A percentile compares a stretch with the other conserved stretches of the same genome.
phyloP scores from a whole-genome alignment of 2,113 vertebrate genomes.

The Halcyon malimbica region DNA sequence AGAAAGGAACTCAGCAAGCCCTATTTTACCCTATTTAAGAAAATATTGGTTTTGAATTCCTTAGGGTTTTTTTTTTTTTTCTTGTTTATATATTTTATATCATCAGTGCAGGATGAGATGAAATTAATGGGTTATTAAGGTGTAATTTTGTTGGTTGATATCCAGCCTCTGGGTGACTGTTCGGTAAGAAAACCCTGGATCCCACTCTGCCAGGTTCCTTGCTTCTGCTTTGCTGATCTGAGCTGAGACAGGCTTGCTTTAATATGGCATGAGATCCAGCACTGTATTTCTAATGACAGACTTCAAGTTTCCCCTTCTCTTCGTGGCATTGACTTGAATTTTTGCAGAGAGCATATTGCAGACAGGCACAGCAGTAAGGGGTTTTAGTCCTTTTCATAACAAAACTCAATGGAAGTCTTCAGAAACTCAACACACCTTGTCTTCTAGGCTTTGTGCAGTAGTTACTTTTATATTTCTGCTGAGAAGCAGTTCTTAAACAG shows the following conservation, averaged over 20 bases:
- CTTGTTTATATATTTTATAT: neutral
- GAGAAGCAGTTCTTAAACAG: neutral
- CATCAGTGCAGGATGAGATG: neutral
- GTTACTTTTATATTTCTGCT: neutral
- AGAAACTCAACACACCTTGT: neutral
- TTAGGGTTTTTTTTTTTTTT: neutral
- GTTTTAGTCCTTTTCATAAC: neutral
- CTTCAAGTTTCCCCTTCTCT: neutral
- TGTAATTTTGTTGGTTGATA: neutral
- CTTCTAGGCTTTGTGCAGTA: neutral
- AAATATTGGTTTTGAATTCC: neutral
- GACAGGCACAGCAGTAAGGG: neutral
- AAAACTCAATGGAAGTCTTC: neutral
- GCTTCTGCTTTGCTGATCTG: neutral
- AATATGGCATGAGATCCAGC: neutral
- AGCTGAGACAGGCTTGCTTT: neutral
- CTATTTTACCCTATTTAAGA: neutral
- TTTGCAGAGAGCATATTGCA: neutral
- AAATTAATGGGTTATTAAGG: neutral
- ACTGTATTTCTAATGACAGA: neutral
- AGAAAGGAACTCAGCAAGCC: neutral
- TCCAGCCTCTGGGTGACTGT: neutral
- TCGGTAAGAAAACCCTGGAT: neutral
- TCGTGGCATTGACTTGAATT: neutral
- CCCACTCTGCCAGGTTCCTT: neutral